Evolutionary conservation across 2,888 invertebrate species (phyloP), one percentile per base, ranked within the genome.

Genomic region (Himalopsyche anomala): DNA sequence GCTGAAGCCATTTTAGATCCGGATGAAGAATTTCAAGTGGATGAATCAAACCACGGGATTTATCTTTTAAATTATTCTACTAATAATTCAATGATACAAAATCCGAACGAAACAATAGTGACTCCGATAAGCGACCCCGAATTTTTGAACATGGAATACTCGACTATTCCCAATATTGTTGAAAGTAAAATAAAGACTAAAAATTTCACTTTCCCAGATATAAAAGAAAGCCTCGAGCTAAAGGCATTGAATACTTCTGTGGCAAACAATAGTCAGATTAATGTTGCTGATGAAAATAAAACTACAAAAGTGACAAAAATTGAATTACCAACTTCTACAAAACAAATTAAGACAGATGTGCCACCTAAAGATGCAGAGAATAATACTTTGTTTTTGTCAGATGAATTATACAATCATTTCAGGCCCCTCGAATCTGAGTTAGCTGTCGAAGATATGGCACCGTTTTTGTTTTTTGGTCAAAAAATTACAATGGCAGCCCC

Each of bases 381-480:
- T 89, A 94, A 93, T 83, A 95, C 93, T 1, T 91, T 93, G 9
- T 93, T 94, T 82, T 94, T 95, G 93, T 93, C 95, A 2, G 94
- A 94, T 89, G 94, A 94, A 85, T 91, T 95, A 85, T 95, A 95
- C 89, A 95, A 95, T 89, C 94, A 95, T 89, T 95, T 95, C 89
- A 91, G 95, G 56, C 95, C 95, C 0, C 92, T 95, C 56, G 95
- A 95, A 90, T 91, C 93, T 42, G 94, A 95, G 89, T 91, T 95
- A 84, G 94, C 95, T 0, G 93, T 93, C 79, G 95, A 95, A 90
- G 95, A 95, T 89, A 94, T 95, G 92, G 94, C 94, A 82, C 95
- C 96, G 15, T 96, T 96, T 90, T 92, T 95, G 86, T 95, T 94
- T 90, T 96, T 96, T 90, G 96, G 96, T 0, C 95, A 95, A 90